These are phyloP conservation scores for Epizoanthus stellaris DNA, from an alignment of 92 coral and sea anemone species.

Conservation along the genomic window DNA sequence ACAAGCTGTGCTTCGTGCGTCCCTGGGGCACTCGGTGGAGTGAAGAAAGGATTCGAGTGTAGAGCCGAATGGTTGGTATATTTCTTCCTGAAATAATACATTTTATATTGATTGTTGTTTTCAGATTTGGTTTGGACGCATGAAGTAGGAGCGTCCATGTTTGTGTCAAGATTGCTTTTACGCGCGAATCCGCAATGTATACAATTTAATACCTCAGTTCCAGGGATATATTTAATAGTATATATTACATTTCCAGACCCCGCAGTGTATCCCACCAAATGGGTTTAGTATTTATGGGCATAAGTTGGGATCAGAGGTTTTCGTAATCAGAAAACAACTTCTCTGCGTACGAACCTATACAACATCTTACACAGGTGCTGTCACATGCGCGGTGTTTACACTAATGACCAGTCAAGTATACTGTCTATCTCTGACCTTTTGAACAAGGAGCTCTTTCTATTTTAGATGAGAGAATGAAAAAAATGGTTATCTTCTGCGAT, in stretches of 20 bases:
- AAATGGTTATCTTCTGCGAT: too few species aligned
- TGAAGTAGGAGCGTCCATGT: too few species aligned
- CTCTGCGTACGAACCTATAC: background rate
- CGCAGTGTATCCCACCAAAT: too few species aligned
- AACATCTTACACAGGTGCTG: background rate
- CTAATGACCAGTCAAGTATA: background rate
- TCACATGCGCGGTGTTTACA: background rate
- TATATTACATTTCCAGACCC: background rate
- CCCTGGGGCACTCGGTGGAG: slow-evolving; percentile 96
- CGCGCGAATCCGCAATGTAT: too few species aligned
- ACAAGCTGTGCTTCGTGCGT: slow-evolving; percentile 95
- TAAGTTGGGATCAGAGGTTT: background rate
- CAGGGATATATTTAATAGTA: too few species aligned
- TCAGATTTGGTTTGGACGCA: too few species aligned
- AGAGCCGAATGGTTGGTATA: slow-evolving; percentile 87
- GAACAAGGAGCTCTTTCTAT: background rate
- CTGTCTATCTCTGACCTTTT: background rate
- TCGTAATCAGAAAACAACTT: background rate
- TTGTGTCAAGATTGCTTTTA: too few species aligned
- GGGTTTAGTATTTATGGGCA: too few species aligned
- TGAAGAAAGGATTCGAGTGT: slow-evolving; percentile 89
- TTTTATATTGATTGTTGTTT: too few species aligned
- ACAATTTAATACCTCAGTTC: too few species aligned
- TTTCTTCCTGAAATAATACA: background rate
- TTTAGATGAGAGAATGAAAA: too few species aligned